Evolutionary conservation across 1,140 invertebrate genomes (phyloP), one percentile per base, ranked within the genome.

Genomic region (Lucilia sericata): DNA sequence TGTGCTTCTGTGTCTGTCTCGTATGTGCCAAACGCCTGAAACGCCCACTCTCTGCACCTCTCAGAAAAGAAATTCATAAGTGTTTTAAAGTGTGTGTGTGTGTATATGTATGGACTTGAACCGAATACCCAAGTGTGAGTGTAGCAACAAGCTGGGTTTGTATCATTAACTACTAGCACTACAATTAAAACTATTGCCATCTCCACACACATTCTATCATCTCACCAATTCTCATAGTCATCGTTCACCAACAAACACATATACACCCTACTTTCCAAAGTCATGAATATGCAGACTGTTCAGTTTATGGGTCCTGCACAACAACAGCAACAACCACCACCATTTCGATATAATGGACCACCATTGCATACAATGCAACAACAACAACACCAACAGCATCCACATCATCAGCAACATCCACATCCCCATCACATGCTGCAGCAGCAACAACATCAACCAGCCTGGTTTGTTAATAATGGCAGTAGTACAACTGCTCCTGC

Each of bases 281-380:
- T 17, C n/a, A 80, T 80, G 76, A 80, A 80, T 51, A 80, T 80
- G 76, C 76, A 80, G 76, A 80, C 76, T n/a, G 76, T 80, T 49
- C 76, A 80, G 76, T 80, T 21, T 80, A 49, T 80, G 76, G 76
- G 76, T 49, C 42, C 42, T 2, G 13, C 76, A 80, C 76, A 80
- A 80, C 76, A 80, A 17, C n/a, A 47, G 19, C n/a, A 47, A 10
- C 76, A 47, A 13, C 76, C 76, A 21, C 76, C 76, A 21, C 76
- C 76, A 49, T 80, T 80, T 80, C 17, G 76, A 36, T 80, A 80
- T 25, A 80, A 80, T 80, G 76, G 76, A 21, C 76, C 76, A 9
- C n/a, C 76, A 21, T 21, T 80, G 76, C 76, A 80, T 49, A 51
- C 76, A 49, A 80, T 80, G 76, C 76, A 80, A 80, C 76, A 49